Evolutionary conservation across 1,140 invertebrate species (phyloP), one percentile per base, ranked within the genome.

Genomic region (Anoplolepis gracilipes): DNA sequence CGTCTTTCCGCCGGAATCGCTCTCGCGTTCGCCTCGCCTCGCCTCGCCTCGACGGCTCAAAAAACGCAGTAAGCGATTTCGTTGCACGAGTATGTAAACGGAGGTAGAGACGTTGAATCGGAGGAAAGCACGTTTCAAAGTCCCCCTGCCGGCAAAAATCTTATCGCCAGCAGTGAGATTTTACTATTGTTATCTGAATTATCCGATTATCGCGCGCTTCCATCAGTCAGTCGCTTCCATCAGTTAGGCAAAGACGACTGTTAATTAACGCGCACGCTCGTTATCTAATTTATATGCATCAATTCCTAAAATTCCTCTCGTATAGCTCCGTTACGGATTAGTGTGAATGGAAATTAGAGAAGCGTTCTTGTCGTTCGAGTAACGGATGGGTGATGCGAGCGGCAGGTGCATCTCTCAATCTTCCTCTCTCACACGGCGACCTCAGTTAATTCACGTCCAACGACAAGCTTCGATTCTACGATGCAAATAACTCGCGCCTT

Each of bases 381-480:
- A 86, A 86, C 85, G 73, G 79, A 86, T 86, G 85, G 79, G 53
- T 84, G 85, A 81, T 46, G 67, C 78, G 53, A 28, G 36, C 33
- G 73, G 85, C 84, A 87, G 86, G 88, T 87, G 86, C 84, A 86
- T 75, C 85, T 84, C 65, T 88, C 85, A 69, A 67, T 73, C 69
- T 82, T 87, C 76, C 22, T 78, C 78, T 76, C 59, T 76, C 67
- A 33, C 78, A 19, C 65, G 65, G 30, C 75, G 64, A 72, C 78
- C 65, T 64, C 85, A 65, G 69, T 75, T 86, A 88, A 86, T 86
- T 84, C 81, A 86, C 72, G 59, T 81, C 78, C 86, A 79, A 70
- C 69, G 67, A 59, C 85, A 75, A 64, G 69, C 77, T 86, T 84
- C 75, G 79, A 81, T 88, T 72, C 62, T 61, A 62, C 75, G 55